Base-by-base conservation (phyloP, 2,888 invertebrate species). In the Yponomeuta malinellus region DNA sequence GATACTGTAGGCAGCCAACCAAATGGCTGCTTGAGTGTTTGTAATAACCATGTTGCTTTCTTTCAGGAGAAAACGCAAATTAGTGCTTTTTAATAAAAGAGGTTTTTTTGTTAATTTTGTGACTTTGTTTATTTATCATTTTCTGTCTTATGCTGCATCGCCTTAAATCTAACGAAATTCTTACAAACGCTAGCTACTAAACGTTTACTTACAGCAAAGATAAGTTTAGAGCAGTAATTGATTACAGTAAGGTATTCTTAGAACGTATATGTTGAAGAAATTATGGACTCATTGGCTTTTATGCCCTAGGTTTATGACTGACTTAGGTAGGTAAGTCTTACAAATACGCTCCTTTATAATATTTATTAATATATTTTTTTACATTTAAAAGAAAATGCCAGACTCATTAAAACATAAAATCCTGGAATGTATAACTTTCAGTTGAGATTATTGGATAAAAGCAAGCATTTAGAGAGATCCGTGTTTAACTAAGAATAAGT, bases 361-460 rank as follows among this genome's bases (percentile, higher is more conserved):
- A 43, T 5, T 5, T 33, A 2, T 33, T 33, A 33, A 43, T 43
- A 37, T 37, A 37, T 43, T 43, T 43, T 48, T 69, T 10, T 69
- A 52, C 48, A 52, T 52, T 69, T 69, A 31, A 9, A n/a, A 33
- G 10, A 63, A 70, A 33, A 70, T 64, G 63, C 52, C 70, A 59
- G 52, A 59, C 52, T 59, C 12, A 2, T 1, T 59, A 15, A 15
- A 2, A 59, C 15, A 15, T 59, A 65, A 71, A 72, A 43, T 83
- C 83, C 77, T 90, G 90, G 90, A 90, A 90, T 90, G 90, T 90
- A 81, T 70, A 68, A 70, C 65, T 90, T 90, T 81, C 90, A 78
- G 81, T 81, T 89, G 88, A 90, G 88, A 90, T 87, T 80, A 82
- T 76, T 59, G 52, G 15, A 52, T 68, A 79, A 80, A 79, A 79